Conservation (phyloP, 2,888 invertebrate species). For the Ectobius pallidus region DNA sequence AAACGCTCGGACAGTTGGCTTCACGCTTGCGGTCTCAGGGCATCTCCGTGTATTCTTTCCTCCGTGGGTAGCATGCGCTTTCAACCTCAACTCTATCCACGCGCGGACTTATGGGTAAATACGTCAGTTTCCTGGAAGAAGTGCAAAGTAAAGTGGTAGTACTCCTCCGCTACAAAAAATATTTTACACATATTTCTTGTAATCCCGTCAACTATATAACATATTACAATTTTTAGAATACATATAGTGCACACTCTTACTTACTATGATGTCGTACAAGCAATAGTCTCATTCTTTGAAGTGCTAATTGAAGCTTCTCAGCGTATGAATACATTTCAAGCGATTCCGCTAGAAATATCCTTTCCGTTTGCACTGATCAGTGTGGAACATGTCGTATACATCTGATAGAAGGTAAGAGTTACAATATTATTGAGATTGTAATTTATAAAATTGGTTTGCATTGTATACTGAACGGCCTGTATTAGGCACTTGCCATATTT, state of each 20-base stretch:
- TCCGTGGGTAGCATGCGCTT: too few relatives aligned
- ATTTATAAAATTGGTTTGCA: background rate
- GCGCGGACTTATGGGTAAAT: slow-evolving; percentile 4
- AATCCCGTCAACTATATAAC: background rate
- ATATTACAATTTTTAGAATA: too few relatives aligned
- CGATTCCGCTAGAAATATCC: slow-evolving; percentile 49
- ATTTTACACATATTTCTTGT: background rate
- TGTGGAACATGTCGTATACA: slow-evolving; percentile 84
- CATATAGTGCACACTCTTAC: too few relatives aligned
- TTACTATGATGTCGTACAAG: too few relatives aligned
- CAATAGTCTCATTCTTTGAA: too few relatives aligned
- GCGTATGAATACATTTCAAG: slow-evolving; percentile 38
- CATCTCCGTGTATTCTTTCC: too few relatives aligned
- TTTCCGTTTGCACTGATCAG: slow-evolving; percentile 77
- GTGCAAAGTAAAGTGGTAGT: background rate
- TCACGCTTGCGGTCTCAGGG: too few relatives aligned
- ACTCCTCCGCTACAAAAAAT: slow-evolving; percentile 4
- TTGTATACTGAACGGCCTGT: background rate
- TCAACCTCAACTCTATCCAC: slow-evolving; percentile 7
- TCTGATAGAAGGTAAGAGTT: slow-evolving; percentile 80
- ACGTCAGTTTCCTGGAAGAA: slow-evolving; percentile 30
- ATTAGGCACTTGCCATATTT: background rate
- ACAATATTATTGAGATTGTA: slow-evolving; percentile 43
- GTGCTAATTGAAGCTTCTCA: too few relatives aligned
- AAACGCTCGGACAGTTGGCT: too few relatives aligned